Evolutionary conservation across 2,113 vertebrate species (phyloP).

Genomic region (Scolopax mira): DNA sequence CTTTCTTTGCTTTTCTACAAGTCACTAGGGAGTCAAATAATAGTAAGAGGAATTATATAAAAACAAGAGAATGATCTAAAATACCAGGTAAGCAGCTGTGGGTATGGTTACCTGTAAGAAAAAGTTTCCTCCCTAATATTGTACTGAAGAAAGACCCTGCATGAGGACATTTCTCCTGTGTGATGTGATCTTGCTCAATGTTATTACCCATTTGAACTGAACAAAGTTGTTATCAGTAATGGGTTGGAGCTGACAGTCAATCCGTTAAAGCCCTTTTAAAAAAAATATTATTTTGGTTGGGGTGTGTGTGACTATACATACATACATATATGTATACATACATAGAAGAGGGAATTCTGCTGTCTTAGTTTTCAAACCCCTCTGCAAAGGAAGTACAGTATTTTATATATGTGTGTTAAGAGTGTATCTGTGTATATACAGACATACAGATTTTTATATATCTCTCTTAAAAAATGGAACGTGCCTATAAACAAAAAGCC

Average conservation of each 20-base stretch:
- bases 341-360: too few relatives aligned
- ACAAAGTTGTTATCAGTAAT: neutral
- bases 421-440: neutral
- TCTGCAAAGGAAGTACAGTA: neutral
- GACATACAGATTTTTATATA: neutral
- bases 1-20: neutral
- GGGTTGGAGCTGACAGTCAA: neutral
- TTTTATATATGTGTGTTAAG: neutral
- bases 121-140: neutral
- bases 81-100: neutral
- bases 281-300: neutral
- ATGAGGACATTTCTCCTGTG: neutral
- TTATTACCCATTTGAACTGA: neutral
- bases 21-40: neutral
- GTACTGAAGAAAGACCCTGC: neutral
- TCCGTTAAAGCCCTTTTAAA: neutral
- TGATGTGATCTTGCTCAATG: neutral
- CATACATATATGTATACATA: too few relatives aligned
- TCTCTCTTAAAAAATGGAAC: neutral
- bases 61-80: neutral
- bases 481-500: neutral
- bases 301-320: accelerated
- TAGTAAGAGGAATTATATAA: neutral
- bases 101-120: neutral
- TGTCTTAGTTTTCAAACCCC: too few relatives aligned